Percentiles rank a stretch among this genome's conserved stretches.
These are phyloP conservation scores for Diadema setosum DNA, from an alignment of 35 echinoderm and acorn worm genomes.

Conservation along the genomic window DNA sequence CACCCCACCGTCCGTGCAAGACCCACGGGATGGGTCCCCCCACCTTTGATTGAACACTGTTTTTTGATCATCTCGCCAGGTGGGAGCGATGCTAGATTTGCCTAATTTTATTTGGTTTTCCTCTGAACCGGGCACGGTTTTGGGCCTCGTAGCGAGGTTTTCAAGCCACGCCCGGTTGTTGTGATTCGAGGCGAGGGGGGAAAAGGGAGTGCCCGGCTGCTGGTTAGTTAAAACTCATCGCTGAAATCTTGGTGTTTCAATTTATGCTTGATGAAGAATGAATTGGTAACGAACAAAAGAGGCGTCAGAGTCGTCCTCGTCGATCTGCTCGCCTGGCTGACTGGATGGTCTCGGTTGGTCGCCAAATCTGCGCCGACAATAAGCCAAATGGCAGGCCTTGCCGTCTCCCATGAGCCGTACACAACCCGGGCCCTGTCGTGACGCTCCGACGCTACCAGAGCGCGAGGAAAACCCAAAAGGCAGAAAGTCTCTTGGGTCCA, in stretches of 20 bases:
- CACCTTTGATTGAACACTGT: constrained; percentile 1
- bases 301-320: constrained; percentile 8
- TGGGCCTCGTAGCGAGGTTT: neutral
- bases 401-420: neutral
- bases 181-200: neutral
- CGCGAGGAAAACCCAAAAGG: constrained; percentile 27
- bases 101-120: constrained; percentile 15
- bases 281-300: constrained; percentile 15
- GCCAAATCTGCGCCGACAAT: constrained; percentile 12
- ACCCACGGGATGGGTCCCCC: constrained; percentile 14
- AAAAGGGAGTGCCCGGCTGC: neutral
- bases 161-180: neutral
- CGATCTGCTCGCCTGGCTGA: neutral
- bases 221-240: neutral
- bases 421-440: constrained; percentile 3
- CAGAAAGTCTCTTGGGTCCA: constrained; percentile 28
- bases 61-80: constrained; percentile 13
- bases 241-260: constrained; percentile 24
- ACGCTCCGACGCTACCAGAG: neutral
- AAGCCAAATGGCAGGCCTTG: neutral
- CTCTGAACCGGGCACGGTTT: neutral
- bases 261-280: constrained; percentile 27
- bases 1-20: constrained; percentile 2
- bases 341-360: constrained; percentile 12
- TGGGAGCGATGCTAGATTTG: constrained; percentile 1